These are phyloP conservation scores for Lysiphlebus fabarum DNA, from an alignment of 1,140 invertebrate genomes.

Conservation along the genomic window DNA sequence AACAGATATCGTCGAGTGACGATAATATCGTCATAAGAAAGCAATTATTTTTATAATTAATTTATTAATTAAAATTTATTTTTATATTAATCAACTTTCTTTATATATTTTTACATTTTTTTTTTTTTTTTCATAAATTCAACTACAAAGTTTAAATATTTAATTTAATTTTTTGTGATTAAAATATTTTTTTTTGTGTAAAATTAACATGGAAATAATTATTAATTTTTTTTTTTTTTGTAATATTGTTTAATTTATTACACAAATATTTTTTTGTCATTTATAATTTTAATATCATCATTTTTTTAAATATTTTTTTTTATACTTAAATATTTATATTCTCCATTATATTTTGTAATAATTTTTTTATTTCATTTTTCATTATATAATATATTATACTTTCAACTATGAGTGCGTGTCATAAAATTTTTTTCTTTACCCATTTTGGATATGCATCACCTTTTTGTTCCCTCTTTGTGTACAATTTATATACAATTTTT, in stretches of 20 bases:
- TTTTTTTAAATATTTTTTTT: conserved; percentile 2
- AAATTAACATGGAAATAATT: too few relatives aligned
- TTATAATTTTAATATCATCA: too few relatives aligned
- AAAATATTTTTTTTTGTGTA: conserved; percentile 1
- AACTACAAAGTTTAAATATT: too few relatives aligned
- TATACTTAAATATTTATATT: conserved; percentile 15
- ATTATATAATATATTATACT: conserved; percentile 10
- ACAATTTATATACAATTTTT: too few relatives aligned
- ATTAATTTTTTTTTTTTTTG: too few relatives aligned
- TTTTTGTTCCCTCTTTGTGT: conserved; percentile 12
- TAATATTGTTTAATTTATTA: too few relatives aligned
- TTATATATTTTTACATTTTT: background rate
- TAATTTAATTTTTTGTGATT: background rate
- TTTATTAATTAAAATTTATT: conserved; percentile 5
- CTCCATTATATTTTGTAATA: conserved; percentile 11
- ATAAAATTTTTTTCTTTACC: conserved; percentile 34
- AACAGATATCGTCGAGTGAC: conserved; percentile 5
- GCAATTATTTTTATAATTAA: conserved; percentile 3
- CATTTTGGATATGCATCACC: conserved; percentile 44
- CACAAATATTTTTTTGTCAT: too few relatives aligned
- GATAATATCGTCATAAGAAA: conserved; percentile 4
- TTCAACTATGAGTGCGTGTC: conserved; percentile 21
- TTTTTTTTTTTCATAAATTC: too few relatives aligned
- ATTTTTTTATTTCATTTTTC: conserved; percentile 14
- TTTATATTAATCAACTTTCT: background rate